These are phyloP conservation scores for Ascaphus truei DNA, from an alignment of 2,113 vertebrate species.

Conservation along the genomic window DNA sequence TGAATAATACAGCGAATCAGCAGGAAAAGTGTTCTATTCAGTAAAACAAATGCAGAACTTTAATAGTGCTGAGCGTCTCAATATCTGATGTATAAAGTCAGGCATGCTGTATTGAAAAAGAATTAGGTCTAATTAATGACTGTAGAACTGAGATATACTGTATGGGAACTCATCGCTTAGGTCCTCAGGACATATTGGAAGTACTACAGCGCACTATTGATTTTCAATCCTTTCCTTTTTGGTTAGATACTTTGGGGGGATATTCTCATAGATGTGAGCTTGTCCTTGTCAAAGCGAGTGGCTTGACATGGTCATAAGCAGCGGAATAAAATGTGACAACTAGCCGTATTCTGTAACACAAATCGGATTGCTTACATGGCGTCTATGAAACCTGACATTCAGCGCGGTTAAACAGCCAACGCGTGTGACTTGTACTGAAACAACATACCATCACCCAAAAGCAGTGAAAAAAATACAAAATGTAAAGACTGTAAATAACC, in stretches of 20 bases:
- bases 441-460: no score
- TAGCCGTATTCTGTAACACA: no score
- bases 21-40: background rate
- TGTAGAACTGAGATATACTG: conserved; percentile 33
- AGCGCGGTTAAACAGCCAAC: no score
- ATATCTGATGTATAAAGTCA: conserved; percentile 29
- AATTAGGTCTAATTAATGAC: conserved; percentile 52
- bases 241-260: background rate
- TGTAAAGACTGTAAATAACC: no score
- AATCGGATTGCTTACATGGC: no score
- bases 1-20: background rate
- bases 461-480: no score
- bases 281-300: no score
- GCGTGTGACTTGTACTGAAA: no score
- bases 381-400: no score
- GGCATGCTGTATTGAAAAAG: conserved; percentile 36
- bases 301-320: no score
- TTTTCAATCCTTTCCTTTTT: conserved; percentile 28
- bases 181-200: conserved; percentile 33
- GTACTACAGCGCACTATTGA: conserved; percentile 34
- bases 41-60: conserved; percentile 3
- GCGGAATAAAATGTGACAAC: no score
- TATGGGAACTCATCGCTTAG: conserved; percentile 25
- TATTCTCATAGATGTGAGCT: no score
- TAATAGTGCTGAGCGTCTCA: conserved; percentile 28